Evolutionary conservation across 1,140 invertebrate species (phyloP), one percentile per base, ranked within the genome.

Genomic region (Cyphomyrmex costatus): DNA sequence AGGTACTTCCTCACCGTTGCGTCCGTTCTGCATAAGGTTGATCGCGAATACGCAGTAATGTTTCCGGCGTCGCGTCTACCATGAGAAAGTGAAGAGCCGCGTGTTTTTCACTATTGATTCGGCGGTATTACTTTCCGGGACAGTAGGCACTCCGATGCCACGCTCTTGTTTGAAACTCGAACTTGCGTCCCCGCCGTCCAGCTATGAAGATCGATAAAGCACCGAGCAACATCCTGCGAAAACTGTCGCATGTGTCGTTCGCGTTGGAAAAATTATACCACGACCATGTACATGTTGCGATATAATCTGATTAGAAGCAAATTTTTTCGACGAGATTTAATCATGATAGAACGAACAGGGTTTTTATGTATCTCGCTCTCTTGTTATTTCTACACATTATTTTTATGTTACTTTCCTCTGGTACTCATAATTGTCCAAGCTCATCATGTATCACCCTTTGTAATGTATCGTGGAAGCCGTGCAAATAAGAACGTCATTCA

Each of bases 181-280:
- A 85, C 71, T 88, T 76, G 70, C 85, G 63, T 51, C 58, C 83
- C 42, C 27, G 70, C 14, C 42, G 51, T 56, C 66, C 30, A 27
- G 53, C 49, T 36, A 10, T n/a, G 14, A 78, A 88, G 87, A 89
- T 89, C 88, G 77, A 89, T 89, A 88, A 60, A 83, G 73, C 27
- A 65, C 16, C 19, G 65, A 70, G 63, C 33, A 65, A 21, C 30
- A 36, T 78, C 24, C 49, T 12, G 76, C 33, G 66, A 53, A 33
- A 49, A 74, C 30, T 60, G 53, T 87, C 70, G 70, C 78, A 30
- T 56, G 56, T 66, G 21, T n/a, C n/a, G 16, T 4, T 80, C 49
- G 63, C 21, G 8, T 36, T 80, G 63, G n/a, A 56, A 70, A 70
- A 80, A 68, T 68, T 21, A 70, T 33, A 16, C 19, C 21, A 42